Evolutionary conservation across 2,888 invertebrate genomes (phyloP).

Genomic region (Galeruca laticollis): DNA sequence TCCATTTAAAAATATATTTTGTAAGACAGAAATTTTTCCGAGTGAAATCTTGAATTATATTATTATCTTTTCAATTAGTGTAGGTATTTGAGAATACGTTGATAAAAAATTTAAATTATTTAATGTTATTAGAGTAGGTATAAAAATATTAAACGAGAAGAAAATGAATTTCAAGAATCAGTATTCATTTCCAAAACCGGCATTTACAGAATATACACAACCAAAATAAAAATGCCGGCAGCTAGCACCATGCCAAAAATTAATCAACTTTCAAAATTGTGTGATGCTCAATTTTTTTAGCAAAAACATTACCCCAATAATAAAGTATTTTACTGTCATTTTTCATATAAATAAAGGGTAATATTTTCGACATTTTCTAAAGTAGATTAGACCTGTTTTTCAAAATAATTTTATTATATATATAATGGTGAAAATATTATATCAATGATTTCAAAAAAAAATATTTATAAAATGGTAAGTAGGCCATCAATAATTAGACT

Average conservation of each 20-base stretch:
- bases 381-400: slow-evolving; percentile 18
- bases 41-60: too few species aligned
- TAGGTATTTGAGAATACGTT: too few species aligned
- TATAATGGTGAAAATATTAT: neutral
- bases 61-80: too few species aligned
- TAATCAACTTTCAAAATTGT: slow-evolving; percentile 21
- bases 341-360: neutral
- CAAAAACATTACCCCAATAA: slow-evolving; percentile 27
- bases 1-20: neutral
- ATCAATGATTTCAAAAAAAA: too few species aligned
- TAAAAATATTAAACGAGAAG: too few species aligned
- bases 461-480: too few species aligned
- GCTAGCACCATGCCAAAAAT: slow-evolving; percentile 34
- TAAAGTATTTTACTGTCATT: neutral
- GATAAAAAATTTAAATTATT: too few species aligned
- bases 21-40: neutral
- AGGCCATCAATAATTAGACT: too few species aligned
- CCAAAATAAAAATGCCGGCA: slow-evolving; percentile 20
- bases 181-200: neutral
- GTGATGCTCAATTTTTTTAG: slow-evolving; percentile 19
- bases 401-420: neutral
- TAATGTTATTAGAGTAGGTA: too few species aligned
- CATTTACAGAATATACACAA: slow-evolving; percentile 21
- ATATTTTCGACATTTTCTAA: slow-evolving; percentile 23
- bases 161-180: neutral